Evolutionary conservation across 2,797 vertebrate genomes (phyloP), one percentile per base, ranked within the genome.

Genomic region (Alectoris magna): DNA sequence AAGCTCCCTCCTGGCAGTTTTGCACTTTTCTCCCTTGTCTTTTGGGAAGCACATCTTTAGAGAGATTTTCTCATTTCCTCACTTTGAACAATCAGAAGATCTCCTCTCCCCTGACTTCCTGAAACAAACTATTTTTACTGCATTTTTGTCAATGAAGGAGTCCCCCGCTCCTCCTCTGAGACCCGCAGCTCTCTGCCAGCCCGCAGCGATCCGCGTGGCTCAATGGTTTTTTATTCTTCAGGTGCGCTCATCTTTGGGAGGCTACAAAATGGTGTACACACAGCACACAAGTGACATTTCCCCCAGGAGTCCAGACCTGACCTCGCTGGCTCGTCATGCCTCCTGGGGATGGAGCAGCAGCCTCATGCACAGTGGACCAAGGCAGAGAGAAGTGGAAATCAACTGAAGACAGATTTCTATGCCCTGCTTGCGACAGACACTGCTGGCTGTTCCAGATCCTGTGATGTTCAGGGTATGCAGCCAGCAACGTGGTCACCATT

Each of bases 201-300:
- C 63, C 10, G n/a, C 77, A 66, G 74, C n/a, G 69, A 58, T 29
- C 73, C 15, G 63, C 39, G 5, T 2, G 19, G 55, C 12, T 36
- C 22, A 22, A 31, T 10, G 59, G 62, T 62, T 27, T 56, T 63
- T 53, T 73, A 11, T 23, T 21, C 17, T 53, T 46, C 3, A 3
- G 4, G 13, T 59, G 16, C 14, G 10, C 0, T 0, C 11, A 2
- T 55, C 14, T 26, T 16, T 22, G 27, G 38, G 7, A 60, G 9
- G 10, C 44, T 77, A 76, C 26, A 11, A 59, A 51, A 36, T 9
- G 56, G 14, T 41, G 39, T 2, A 0, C 7, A 86, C 13, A 17
- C 73, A 23, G 9, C 27, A 13, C 36, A 8, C 4, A 7, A 80
- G 51, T n/a, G 29, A 59, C 27, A 26, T 7, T 41, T 78, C 90